These are phyloP conservation scores for Calliphora vicina DNA, from an alignment of 1,140 invertebrate genomes.

Conservation along the genomic window DNA sequence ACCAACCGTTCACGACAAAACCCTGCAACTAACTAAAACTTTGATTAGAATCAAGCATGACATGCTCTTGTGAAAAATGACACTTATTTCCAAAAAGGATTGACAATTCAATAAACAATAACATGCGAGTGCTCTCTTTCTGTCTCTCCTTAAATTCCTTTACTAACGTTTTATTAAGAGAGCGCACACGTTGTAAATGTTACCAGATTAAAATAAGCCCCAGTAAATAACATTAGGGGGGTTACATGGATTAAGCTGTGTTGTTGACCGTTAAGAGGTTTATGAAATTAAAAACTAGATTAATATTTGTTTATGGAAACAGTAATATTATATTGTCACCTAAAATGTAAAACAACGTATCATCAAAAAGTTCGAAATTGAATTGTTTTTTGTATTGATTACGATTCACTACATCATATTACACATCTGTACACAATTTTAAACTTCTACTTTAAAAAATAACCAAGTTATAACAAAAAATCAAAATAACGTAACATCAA, in stretches of 20 bases:
- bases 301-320: too few species aligned
- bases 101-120: conserved; percentile 7
- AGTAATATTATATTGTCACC: too few species aligned
- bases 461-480: too few species aligned
- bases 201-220: background rate
- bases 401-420: too few species aligned
- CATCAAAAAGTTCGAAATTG: too few species aligned
- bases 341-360: too few species aligned
- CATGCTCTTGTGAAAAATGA: background rate
- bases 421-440: too few species aligned
- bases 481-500: too few species aligned
- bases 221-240: background rate
- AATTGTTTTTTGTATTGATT: too few species aligned
- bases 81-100: conserved; percentile 1
- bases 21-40: conserved; percentile 21
- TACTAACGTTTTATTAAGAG: background rate
- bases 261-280: too few species aligned
- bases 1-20: conserved; percentile 24
- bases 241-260: background rate
- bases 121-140: background rate
- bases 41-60: background rate
- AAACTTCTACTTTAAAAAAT: too few species aligned
- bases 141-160: background rate
- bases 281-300: too few species aligned
- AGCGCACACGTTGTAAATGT: background rate